These are phyloP conservation scores for Hypotaenidia philippensis DNA, from an alignment of 2,797 vertebrate genomes.

Conservation along the genomic window DNA sequence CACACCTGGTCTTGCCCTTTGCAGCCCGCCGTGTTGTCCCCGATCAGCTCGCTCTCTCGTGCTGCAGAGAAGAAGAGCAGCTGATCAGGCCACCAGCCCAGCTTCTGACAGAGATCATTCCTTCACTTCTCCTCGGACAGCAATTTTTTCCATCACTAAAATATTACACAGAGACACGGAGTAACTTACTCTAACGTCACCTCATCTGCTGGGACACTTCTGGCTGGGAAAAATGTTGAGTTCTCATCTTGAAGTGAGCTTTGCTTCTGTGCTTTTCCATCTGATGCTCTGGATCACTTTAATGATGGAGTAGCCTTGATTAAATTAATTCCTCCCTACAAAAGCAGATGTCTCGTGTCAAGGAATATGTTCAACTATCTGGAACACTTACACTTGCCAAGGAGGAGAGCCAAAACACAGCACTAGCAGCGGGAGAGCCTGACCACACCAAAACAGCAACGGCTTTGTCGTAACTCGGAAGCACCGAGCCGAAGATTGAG, in stretches of 20 bases:
- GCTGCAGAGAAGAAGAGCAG: neutral
- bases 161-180: neutral
- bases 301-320: slow-evolving; percentile 32
- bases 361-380: slow-evolving; percentile 53
- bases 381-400: neutral
- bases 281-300: slow-evolving; percentile 42
- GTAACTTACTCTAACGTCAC: neutral
- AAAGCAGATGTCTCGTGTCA: slow-evolving; percentile 51
- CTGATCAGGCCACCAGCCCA: neutral
- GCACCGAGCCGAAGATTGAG: rapidly evolving
- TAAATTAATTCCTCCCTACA: slow-evolving; percentile 56
- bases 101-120: neutral
- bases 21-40: neutral
- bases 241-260: slow-evolving; percentile 2
- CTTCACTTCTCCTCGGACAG: neutral
- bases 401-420: neutral
- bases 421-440: neutral
- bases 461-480: rapidly evolving
- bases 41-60: rapidly evolving
- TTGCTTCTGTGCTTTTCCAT: neutral
- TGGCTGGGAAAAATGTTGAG: neutral
- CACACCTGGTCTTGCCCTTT: rapidly evolving
- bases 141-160: neutral
- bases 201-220: neutral
- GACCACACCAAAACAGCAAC: neutral